A percentile compares a stretch with the other conserved stretches of the same genome.
Evolutionary conservation across 2,888 invertebrate genomes (phyloP).

Genomic region (Cremastobaeus sp.): DNA sequence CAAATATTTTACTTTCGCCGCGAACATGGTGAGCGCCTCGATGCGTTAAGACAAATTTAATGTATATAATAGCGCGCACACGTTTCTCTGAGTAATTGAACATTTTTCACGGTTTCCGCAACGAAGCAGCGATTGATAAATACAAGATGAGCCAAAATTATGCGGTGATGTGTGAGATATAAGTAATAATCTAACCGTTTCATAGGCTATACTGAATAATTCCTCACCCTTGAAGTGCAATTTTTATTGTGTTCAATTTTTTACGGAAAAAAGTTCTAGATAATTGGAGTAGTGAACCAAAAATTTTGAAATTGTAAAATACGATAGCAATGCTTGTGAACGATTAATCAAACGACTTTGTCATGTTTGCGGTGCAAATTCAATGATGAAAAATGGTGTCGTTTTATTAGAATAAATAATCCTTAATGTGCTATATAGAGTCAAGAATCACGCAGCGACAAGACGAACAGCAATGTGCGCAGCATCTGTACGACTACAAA

Average conservation of each 20-base stretch:
- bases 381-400: slow-evolving; percentile 39
- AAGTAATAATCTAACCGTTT: no score
- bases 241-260: no score
- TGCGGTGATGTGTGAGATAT: no score
- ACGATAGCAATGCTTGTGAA: background rate
- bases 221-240: no score
- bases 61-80: slow-evolving; percentile 40
- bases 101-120: slow-evolving; percentile 21
- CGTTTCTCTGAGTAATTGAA: slow-evolving; percentile 17
- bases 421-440: slow-evolving; percentile 44
- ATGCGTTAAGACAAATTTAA: slow-evolving; percentile 55
- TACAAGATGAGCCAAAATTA: no score
- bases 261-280: no score
- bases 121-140: no score
- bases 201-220: no score
- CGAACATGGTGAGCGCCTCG: slow-evolving; percentile 62
- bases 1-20: slow-evolving; percentile 69
- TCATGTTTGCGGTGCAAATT: slow-evolving; percentile 13
- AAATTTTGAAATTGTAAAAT: background rate
- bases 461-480: slow-evolving; percentile 37
- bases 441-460: slow-evolving; percentile 32
- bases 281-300: no score
- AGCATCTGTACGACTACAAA: slow-evolving; percentile 1
- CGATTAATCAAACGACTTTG: slow-evolving; percentile 32
- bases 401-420: slow-evolving; percentile 46